Conservation (phyloP, 1,140 invertebrate species). For the Drosophila triauraria region DNA sequence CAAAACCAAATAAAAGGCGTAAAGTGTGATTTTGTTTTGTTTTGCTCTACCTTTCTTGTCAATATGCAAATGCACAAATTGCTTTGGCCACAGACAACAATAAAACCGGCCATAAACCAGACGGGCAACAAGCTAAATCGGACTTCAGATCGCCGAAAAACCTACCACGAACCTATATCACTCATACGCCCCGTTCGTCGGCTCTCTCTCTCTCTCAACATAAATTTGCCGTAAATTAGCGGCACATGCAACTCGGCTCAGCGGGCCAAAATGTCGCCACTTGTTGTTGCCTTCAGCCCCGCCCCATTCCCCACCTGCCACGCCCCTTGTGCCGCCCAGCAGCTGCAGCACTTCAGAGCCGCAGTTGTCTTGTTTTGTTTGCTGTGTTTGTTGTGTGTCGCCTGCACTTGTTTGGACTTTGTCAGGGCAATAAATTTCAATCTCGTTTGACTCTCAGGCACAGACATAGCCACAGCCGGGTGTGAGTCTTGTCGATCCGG, state of each 20-base stretch:
- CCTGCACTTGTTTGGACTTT: slow-evolving; percentile 70
- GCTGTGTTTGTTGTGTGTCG: slow-evolving; percentile 50
- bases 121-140: slow-evolving; percentile 24
- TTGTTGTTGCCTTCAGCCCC: slow-evolving; percentile 47
- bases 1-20: slow-evolving; percentile 24
- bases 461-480: slow-evolving; percentile 65
- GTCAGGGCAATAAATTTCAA: slow-evolving; percentile 80
- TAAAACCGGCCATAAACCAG: slow-evolving; percentile 45
- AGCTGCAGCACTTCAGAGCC: slow-evolving; percentile 24
- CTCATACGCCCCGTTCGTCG: slow-evolving; percentile 65
- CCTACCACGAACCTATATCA: slow-evolving; percentile 58
- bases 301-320: slow-evolving; percentile 37
- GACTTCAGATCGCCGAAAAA: slow-evolving; percentile 43
- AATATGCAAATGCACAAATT: slow-evolving; percentile 75
- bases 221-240: slow-evolving; percentile 85
- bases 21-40: slow-evolving; percentile 25
- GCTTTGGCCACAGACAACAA: slow-evolving; percentile 55
- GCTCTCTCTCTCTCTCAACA: slow-evolving; percentile 36
- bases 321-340: slow-evolving; percentile 65
- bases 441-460: slow-evolving; percentile 77
- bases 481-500: slow-evolving; percentile 46
- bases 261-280: slow-evolving; percentile 76
- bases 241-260: slow-evolving; percentile 68
- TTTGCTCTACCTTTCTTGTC: slow-evolving; percentile 47
- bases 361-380: slow-evolving; percentile 37